Percentiles rank a stretch among this genome's conserved stretches.
Evolutionary conservation across 2,888 invertebrate species (phyloP).

Genomic region (Synergus laeviventris): DNA sequence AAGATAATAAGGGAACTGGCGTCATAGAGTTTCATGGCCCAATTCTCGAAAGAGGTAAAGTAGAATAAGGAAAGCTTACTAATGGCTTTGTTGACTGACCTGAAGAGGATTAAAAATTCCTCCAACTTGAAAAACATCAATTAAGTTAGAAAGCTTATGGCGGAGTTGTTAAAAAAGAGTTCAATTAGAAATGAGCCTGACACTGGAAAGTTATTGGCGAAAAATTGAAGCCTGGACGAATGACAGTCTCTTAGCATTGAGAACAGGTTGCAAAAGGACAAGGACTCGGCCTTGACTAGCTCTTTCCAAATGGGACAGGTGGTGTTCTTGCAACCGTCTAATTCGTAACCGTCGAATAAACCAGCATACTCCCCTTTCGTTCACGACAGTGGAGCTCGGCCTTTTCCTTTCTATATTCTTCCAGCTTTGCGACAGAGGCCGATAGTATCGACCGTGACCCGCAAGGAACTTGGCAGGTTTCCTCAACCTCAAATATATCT

Average conservation of each 20-base stretch:
- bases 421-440: not conserved
- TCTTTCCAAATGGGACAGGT: constrained; percentile 19
- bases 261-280: constrained; percentile 29
- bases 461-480: constrained; percentile 13
- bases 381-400: not conserved
- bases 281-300: constrained; percentile 21
- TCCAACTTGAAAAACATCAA: not conserved
- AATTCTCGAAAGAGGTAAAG: constrained; percentile 12
- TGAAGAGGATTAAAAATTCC: not conserved
- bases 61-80: constrained; percentile 16
- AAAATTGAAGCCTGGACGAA: not conserved
- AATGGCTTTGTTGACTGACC: constrained; percentile 1
- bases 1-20: constrained; percentile 37
- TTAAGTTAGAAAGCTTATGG: not conserved
- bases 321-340: constrained; percentile 25
- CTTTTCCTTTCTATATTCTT: constrained; percentile 33
- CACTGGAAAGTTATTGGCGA: not conserved
- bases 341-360: constrained; percentile 24
- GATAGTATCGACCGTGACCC: constrained; percentile 4
- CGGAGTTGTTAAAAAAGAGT: too few relatives aligned
- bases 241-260: not conserved
- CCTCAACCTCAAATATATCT: not conserved
- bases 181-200: not conserved
- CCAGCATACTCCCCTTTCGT: constrained; percentile 42
- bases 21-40: constrained; percentile 7